Conservation (phyloP, 30 jellyfish, hydroid and myxozoan species). For the Chrysaora quinquecirrha region DNA sequence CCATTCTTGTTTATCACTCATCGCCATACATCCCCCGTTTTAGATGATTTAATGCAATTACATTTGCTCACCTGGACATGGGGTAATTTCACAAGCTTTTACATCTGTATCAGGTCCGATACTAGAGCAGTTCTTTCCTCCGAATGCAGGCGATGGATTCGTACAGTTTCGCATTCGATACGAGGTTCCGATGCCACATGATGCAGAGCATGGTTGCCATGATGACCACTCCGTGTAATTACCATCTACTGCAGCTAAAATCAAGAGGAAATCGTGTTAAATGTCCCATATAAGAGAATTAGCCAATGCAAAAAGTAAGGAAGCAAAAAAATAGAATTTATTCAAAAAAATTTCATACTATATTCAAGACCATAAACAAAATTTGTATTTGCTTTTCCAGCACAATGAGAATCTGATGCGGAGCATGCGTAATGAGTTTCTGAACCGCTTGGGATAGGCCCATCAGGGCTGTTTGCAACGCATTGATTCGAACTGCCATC, state of each 20-base stretch:
- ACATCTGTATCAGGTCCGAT: constrained; percentile 71
- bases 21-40: too few relatives aligned
- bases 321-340: too few relatives aligned
- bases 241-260: constrained; percentile 73
- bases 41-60: too few relatives aligned
- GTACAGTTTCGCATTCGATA: constrained; percentile 77
- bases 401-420: constrained; percentile 84
- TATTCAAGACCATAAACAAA: constrained; percentile 89
- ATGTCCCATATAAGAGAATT: too few relatives aligned
- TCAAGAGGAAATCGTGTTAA: too few relatives aligned
- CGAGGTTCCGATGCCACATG: constrained; percentile 88
- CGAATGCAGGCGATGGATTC: constrained; percentile 86
- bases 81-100: constrained; percentile 61
- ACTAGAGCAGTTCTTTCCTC: constrained; percentile 81
- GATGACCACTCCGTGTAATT: constrained; percentile 85
- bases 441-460: constrained; percentile 30
- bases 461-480: constrained; percentile 64
- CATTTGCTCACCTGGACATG: constrained; percentile 79
- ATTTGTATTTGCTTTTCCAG: constrained; percentile 80
- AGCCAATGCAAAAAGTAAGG: too few relatives aligned
- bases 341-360: constrained; percentile 64
- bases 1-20: too few relatives aligned
- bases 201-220: constrained; percentile 79
- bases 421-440: constrained; percentile 66
- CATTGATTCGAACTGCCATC: constrained; percentile 77